Percentiles rank a stretch among this genome's conserved stretches.
Conservation (phyloP, 2,888 invertebrate species). For the Eledone cirrhosa region DNA sequence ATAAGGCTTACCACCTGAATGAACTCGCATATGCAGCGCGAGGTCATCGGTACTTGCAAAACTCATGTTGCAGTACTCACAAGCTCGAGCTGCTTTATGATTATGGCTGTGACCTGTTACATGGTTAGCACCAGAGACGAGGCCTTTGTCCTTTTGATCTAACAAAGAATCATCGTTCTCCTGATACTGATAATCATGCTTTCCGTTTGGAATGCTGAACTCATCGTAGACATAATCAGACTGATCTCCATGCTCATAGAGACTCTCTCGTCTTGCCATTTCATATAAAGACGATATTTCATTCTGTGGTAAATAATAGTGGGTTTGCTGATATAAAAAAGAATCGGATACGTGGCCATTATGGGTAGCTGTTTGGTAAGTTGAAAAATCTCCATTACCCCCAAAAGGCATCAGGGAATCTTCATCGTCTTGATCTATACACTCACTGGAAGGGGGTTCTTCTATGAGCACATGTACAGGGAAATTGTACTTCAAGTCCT, state of each 20-base stretch:
- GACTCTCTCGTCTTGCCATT: slow-evolving; percentile 17
- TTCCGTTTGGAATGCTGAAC: slow-evolving; percentile 10
- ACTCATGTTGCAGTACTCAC: slow-evolving; percentile 24
- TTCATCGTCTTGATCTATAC: slow-evolving; percentile 16
- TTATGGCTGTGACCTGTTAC: not conserved
- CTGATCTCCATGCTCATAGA: not conserved
- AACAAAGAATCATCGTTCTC: not conserved
- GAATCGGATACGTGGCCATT: slow-evolving; percentile 13
- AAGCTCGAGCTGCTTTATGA: not conserved
- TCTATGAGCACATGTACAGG: slow-evolving; percentile 17
- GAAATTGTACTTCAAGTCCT: not conserved
- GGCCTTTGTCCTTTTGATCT: not conserved
- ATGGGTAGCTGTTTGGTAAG: not conserved
- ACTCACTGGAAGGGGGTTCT: slow-evolving; percentile 21
- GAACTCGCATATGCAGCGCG: slow-evolving; percentile 16
- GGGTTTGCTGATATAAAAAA: slow-evolving; percentile 15
- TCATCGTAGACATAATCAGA: not conserved
- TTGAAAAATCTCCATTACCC: slow-evolving; percentile 8
- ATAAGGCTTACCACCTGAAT: slow-evolving; percentile 21
- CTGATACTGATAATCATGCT: slow-evolving; percentile 3
- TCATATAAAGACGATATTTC: slow-evolving; percentile 22
- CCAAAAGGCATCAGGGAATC: slow-evolving; percentile 8
- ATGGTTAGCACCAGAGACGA: not conserved
- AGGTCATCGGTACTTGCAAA: slow-evolving; percentile 18
- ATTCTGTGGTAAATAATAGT: slow-evolving; percentile 6